Conservation (phyloP, 2,113 vertebrate species). For the Neolamprologus modestus region DNA sequence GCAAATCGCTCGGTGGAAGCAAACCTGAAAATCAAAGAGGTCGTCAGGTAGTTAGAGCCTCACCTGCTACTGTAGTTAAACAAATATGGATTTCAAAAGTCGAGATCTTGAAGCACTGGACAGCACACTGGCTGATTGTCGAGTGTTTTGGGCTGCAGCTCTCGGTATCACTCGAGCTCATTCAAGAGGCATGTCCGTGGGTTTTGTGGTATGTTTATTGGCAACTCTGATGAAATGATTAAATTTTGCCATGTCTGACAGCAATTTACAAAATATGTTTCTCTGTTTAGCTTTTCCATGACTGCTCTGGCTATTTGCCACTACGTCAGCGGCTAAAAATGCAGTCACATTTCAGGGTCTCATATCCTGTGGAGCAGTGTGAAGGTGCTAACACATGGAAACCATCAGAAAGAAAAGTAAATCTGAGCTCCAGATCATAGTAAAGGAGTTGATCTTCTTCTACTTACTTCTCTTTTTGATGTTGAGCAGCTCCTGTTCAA, state of each 20-base stretch:
- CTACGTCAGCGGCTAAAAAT: background rate
- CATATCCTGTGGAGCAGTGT: background rate
- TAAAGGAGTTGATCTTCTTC: background rate
- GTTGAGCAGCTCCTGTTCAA: slow-evolving; percentile 91
- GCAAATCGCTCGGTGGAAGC: slow-evolving; percentile 77
- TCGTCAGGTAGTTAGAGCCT: background rate
- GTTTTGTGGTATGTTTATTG: background rate
- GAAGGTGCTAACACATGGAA: background rate
- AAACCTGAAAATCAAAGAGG: slow-evolving; percentile 71
- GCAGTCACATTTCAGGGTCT: background rate
- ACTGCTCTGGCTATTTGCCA: background rate
- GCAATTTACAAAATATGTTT: background rate
- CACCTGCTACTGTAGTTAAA: background rate
- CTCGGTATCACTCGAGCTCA: background rate
- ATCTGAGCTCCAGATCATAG: background rate
- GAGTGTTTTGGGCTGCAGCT: background rate
- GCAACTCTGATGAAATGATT: background rate
- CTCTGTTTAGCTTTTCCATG: background rate
- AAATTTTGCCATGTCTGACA: background rate
- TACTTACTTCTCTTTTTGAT: slow-evolving; percentile 91
- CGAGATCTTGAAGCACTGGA: background rate
- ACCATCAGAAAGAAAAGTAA: background rate
- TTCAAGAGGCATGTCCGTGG: background rate
- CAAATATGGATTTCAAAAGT: background rate
- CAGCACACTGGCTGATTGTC: background rate